Evolutionary conservation across 2,113 vertebrate species (phyloP), one percentile per base, ranked within the genome.

Genomic region (Bostrychus sinensis): DNA sequence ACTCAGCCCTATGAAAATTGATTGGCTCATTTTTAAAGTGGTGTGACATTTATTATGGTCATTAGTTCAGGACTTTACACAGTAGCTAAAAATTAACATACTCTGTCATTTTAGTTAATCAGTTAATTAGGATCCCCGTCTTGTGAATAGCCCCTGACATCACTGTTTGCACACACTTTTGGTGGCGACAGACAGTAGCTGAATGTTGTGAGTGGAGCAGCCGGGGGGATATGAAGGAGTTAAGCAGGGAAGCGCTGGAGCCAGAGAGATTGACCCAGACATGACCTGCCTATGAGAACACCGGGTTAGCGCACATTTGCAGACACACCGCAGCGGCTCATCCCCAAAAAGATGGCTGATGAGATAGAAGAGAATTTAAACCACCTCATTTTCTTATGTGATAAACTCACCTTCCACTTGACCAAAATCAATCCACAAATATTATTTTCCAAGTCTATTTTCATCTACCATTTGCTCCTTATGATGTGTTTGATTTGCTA

Each of bases 181-280:
- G 20, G 12, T 34, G 54, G 54, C 17, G 46, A 67, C 70, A 61
- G 70, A 60, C 66, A 38, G 66, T 59, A 58, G 78, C 48, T 20
- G 7, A 13, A 23, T 17, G 37, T 26, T 12, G 17, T 61, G 36
- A 50, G 43, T 42, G 32, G 61, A 48, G 50, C 72, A 1, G 41
- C 39, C 5, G 57, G 7, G 26, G 50, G 75, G 75, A 65, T 63
- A 61, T 75, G 78, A 85, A 86, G 70, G 85, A 81, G 88, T 88
- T 89, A 86, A 87, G 22, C 57, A 60, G 76, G 62, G 76, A 83
- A 84, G 71, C 67, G 62, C 78, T 87, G 86, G 85, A 86, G 88
- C 86, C 88, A 85, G 86, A 59, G 78, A 88, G 82, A 83, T 81
- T 91, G 87, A 90, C 88, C 87, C 88, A 88, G 79, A 87, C 83